phyloP scores from a whole-genome alignment of 1,140 invertebrate species.

The Pseudomyrmex cubaensis region DNA sequence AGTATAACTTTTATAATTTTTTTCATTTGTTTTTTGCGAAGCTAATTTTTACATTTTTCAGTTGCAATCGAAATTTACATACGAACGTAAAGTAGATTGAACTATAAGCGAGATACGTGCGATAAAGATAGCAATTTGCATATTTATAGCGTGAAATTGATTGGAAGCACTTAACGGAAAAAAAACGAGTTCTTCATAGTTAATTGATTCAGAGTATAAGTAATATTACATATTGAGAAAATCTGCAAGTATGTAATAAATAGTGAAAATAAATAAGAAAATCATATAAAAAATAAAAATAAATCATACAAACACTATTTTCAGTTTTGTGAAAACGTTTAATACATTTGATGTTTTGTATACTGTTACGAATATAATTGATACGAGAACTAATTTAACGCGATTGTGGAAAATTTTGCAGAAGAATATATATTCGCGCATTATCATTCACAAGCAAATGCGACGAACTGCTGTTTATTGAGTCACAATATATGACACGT shows the following conservation, averaged over 20 bases:
- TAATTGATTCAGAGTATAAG: not conserved
- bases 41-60: too few relatives aligned
- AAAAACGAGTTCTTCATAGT: not conserved
- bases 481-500: not conserved
- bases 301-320: not conserved
- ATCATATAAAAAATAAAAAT: too few relatives aligned
- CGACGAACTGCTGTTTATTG: slow-evolving; percentile 14
- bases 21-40: too few relatives aligned
- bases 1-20: too few relatives aligned
- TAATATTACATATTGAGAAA: too few relatives aligned
- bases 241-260: too few relatives aligned
- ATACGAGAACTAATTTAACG: not conserved
- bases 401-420: not conserved
- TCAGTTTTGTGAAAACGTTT: not conserved
- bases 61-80: not conserved
- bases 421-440: not conserved
- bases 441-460: not conserved
- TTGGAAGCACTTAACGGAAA: not conserved
- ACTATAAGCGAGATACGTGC: not conserved
- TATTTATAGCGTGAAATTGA: slow-evolving; percentile 12
- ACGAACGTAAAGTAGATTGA: not conserved
- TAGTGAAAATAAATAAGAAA: too few relatives aligned
- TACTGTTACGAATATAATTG: not conserved
- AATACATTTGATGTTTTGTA: not conserved
- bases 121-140: not conserved